Base-by-base conservation (phyloP, 2,797 vertebrate species). In the Corythornis leucogaster region DNA sequence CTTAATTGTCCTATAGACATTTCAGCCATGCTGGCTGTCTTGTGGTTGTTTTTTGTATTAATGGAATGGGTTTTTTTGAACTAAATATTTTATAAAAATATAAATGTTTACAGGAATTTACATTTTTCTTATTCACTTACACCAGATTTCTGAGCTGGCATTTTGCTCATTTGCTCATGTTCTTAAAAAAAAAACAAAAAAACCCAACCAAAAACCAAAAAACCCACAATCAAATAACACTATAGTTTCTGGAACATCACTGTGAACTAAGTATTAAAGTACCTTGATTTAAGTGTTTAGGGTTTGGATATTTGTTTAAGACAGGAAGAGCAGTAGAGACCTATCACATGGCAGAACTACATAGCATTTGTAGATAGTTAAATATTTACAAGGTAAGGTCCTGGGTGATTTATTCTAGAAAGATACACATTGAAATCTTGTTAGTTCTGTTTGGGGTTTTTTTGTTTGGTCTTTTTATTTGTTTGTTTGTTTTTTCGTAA, bases 341-440 rank as follows among this genome's bases (percentile, higher is more conserved):
- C 45, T 73, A 57, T 90, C 45, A 77, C 68, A 55, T 33, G 57
- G 19, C 19, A 80, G 45, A 89, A 74, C 45, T 70, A 59, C 50
- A 43, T 25, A 53, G 46, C 19, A 83, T 83, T 81, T 2, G 1
- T 51, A 77, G 35, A 9, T 24, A 78, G 80, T 90, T 94, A 92
- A 95, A 94, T 88, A 96, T 95, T 96, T 85, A 79, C 93, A 76
- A 86, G 89, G 48, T 43, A 38, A 85, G 14, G 54, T 59, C 63
- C 38, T 75, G 50, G 2, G 2, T 43, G 64, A 75, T 85, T 92
- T 91, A 85, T 75, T 81, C 11, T 81, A 48, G 58, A 87, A 85
- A 80, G 55, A 51, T 25, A 74, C 38, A 14, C 10, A 77, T 9
- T 79, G 12, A 71, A 75, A 63, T 45, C 15, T 33, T 5, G 12